These are phyloP conservation scores for Podarcis cretensis DNA, from an alignment of 2,113 vertebrate species.

Conservation along the genomic window DNA sequence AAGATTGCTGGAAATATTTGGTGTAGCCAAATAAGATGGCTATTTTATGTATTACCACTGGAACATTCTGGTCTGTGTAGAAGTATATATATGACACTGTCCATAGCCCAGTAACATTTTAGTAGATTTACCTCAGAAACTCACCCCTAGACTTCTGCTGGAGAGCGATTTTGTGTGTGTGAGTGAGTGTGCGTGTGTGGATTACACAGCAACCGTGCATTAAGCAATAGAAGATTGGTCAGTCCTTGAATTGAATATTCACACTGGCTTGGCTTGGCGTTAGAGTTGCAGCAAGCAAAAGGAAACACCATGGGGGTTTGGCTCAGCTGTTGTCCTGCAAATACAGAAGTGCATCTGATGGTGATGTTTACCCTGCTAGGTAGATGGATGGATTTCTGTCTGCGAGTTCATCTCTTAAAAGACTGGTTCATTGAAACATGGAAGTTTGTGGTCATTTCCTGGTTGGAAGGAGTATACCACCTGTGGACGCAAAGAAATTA, in stretches of 20 bases:
- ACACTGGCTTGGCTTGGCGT: constrained; percentile 15
- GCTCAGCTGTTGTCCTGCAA: constrained; percentile 2
- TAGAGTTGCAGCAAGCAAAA: neutral
- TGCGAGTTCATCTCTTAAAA: neutral
- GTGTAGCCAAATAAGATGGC: constrained; percentile 29
- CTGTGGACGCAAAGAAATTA: constrained; percentile 76
- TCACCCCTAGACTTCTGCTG: constrained; percentile 67
- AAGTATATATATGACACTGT: constrained; percentile 69
- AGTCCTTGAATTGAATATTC: constrained; percentile 44
- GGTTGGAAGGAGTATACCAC: constrained; percentile 53
- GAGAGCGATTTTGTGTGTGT: constrained; percentile 45
- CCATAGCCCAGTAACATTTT: constrained; percentile 71
- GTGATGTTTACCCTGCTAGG: rapidly evolving
- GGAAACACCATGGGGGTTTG: neutral
- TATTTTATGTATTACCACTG: constrained; percentile 56
- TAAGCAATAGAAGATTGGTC: constrained; percentile 74
- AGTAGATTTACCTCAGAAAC: constrained; percentile 90
- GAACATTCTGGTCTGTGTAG: constrained; percentile 59
- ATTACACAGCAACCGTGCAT: constrained; percentile 59
- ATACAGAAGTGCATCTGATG: constrained; percentile 1
- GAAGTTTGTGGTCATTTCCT: constrained; percentile 30
- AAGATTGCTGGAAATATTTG: constrained; percentile 25
- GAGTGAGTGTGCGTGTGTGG: constrained; percentile 32
- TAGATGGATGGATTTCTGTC: neutral
- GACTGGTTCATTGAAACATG: constrained; percentile 22